Conservation (phyloP, 2,888 invertebrate genomes). For the Drosophila nr. fundita region DNA sequence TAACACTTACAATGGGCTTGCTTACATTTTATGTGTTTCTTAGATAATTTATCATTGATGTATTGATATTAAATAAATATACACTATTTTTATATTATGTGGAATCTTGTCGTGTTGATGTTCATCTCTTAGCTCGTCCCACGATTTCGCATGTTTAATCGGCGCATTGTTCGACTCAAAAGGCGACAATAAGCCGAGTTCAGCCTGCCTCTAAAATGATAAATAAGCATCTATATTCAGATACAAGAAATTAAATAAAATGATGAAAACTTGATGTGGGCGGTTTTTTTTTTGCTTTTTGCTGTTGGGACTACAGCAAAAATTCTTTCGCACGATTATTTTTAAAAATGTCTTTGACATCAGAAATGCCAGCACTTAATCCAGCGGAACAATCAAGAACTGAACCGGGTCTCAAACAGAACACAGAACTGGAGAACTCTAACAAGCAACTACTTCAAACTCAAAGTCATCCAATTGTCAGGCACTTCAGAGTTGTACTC, state of each 20-base stretch:
- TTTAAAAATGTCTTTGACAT: slow-evolving; percentile 23
- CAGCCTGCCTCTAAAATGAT: slow-evolving; percentile 28
- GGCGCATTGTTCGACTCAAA: slow-evolving; percentile 67
- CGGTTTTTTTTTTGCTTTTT: slow-evolving; percentile 35
- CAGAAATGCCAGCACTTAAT: slow-evolving; percentile 43
- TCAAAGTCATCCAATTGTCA: slow-evolving; percentile 74
- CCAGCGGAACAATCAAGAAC: slow-evolving; percentile 59
- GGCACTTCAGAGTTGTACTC: slow-evolving; percentile 52
- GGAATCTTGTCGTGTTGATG: slow-evolving; percentile 46
- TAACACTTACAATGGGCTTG: slow-evolving; percentile 40
- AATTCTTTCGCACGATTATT: slow-evolving; percentile 67
- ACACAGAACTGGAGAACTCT: slow-evolving; percentile 14
- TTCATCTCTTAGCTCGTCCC: slow-evolving; percentile 36
- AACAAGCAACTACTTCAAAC: slow-evolving; percentile 47
- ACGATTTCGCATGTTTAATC: slow-evolving; percentile 81
- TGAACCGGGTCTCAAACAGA: slow-evolving; percentile 1
- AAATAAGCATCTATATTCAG: slow-evolving; percentile 20
- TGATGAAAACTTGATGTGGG: slow-evolving; percentile 46
- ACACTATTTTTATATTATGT: slow-evolving; percentile 40
- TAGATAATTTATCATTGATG: slow-evolving; percentile 53
- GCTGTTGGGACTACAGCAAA: slow-evolving; percentile 1
- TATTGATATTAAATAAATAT: slow-evolving; percentile 69
- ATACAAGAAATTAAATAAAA: slow-evolving; percentile 18
- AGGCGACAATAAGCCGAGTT: slow-evolving; percentile 29
- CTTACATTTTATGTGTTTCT: slow-evolving; percentile 32